Evolutionary conservation across 2,888 invertebrate species (phyloP).

Genomic region (Dinocampus coccinellae): DNA sequence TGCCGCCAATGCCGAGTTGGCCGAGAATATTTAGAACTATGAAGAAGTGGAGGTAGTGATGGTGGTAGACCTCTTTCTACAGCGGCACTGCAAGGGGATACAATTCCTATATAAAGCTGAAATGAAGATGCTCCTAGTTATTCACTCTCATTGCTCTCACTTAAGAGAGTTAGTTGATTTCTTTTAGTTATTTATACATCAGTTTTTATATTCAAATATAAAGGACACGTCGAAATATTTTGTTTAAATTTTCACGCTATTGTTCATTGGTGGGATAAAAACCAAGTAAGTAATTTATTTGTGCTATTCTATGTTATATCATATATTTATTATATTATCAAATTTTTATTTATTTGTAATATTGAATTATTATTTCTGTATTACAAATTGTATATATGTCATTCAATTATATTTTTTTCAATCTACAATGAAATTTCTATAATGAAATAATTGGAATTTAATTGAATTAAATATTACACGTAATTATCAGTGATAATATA

Average conservation of each 20-base stretch:
- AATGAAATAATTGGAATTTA: too few species aligned
- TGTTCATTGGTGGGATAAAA: background rate
- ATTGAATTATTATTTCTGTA: too few species aligned
- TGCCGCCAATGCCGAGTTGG: conserved; percentile 22
- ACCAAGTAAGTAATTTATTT: background rate
- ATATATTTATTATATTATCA: too few species aligned
- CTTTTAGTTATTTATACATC: background rate
- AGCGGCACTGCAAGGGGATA: conserved; percentile 60
- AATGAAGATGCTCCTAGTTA: conserved; percentile 69
- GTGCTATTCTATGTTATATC: background rate
- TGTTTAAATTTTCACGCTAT: background rate
- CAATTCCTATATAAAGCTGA: conserved; percentile 69
- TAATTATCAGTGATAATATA: too few species aligned
- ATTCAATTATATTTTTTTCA: too few species aligned
- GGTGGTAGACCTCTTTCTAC: conserved; percentile 59
- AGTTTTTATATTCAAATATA: background rate
- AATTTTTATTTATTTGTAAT: too few species aligned
- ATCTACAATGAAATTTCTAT: too few species aligned
- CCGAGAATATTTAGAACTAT: conserved; percentile 58
- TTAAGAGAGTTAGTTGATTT: conserved; percentile 55
- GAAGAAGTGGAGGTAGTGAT: conserved; percentile 45
- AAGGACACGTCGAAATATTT: background rate
- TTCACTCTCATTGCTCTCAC: conserved; percentile 69
- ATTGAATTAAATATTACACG: too few species aligned
- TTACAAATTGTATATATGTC: too few species aligned